A percentile compares a stretch with the other conserved stretches of the same genome.
These are phyloP conservation scores for Microtus ochrogaster DNA, from an alignment of 2,113 vertebrate genomes.

Conservation along the genomic window DNA sequence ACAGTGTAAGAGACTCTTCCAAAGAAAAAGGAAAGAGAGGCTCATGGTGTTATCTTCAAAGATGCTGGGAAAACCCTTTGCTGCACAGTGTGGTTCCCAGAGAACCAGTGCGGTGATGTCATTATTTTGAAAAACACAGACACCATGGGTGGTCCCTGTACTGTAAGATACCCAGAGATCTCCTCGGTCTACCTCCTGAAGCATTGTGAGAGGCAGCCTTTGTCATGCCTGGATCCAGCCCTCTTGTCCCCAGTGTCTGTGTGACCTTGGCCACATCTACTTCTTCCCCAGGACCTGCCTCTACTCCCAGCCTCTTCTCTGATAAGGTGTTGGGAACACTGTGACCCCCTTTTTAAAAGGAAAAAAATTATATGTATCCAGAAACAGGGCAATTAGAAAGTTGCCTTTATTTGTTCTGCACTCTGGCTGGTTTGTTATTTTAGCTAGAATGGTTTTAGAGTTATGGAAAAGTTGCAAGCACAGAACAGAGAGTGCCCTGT, in stretches of 20 bases:
- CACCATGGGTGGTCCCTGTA: background rate
- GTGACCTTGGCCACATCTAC: background rate
- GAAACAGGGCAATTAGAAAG: background rate
- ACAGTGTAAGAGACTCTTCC: background rate
- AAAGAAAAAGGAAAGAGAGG: background rate
- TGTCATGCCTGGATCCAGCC: background rate
- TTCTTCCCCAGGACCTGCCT: rapidly evolving
- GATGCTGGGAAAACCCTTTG: background rate
- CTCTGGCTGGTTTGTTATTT: background rate
- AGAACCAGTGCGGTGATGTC: rapidly evolving
- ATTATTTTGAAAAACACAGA: background rate
- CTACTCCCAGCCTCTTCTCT: slow-evolving; percentile 17
- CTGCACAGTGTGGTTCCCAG: background rate
- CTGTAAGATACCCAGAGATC: background rate
- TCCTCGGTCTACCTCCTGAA: background rate
- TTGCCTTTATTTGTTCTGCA: background rate
- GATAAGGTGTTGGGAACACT: slow-evolving; percentile 40
- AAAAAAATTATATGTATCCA: background rate
- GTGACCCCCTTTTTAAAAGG: background rate
- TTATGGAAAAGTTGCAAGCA: background rate
- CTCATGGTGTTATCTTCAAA: background rate
- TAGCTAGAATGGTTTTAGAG: background rate
- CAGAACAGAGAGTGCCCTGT: background rate
- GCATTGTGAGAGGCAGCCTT: background rate
- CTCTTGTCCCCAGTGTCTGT: background rate